Conservation (phyloP, 2,888 invertebrate species). For the Dynastes hyllus region DNA sequence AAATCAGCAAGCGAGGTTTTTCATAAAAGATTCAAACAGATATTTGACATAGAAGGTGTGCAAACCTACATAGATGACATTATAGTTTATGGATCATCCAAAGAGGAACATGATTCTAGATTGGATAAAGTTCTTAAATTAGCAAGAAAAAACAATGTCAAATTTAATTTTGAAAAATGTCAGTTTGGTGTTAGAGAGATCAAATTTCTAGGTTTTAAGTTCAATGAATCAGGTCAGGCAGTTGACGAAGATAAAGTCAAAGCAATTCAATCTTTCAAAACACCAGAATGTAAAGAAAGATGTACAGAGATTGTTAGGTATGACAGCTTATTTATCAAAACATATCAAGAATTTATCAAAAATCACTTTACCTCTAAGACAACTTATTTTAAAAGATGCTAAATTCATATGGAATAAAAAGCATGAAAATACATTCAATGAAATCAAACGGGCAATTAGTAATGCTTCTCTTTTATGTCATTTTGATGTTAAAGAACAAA, state of each 20-base stretch:
- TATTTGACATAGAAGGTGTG: conserved; percentile 15
- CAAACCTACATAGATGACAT: conserved; percentile 35
- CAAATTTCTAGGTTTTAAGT: conserved; percentile 52
- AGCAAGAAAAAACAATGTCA: conserved; percentile 47
- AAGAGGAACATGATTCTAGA: conserved; percentile 51
- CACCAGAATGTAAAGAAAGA: conserved; percentile 49
- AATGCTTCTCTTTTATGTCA: background rate
- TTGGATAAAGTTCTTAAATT: conserved; percentile 50
- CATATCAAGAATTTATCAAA: conserved; percentile 52
- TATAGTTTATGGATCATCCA: conserved; percentile 16
- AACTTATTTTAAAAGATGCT: conserved; percentile 33
- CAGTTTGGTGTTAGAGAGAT: conserved; percentile 51
- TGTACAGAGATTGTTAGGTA: conserved; percentile 53
- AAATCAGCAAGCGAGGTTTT: conserved; percentile 33
- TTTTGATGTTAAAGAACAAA: background rate
- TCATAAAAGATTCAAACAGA: background rate
- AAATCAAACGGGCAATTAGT: background rate
- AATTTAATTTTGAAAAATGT: conserved; percentile 56
- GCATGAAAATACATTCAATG: conserved; percentile 2
- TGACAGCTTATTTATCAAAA: conserved; percentile 54
- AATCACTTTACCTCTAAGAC: conserved; percentile 51
- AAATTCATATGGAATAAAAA: background rate
- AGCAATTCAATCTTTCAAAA: conserved; percentile 44
- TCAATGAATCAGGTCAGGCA: conserved; percentile 16
- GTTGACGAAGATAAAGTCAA: conserved; percentile 51